Base-by-base conservation (phyloP, 2,888 invertebrate species). In the Branchipolynoe longqiensis region DNA sequence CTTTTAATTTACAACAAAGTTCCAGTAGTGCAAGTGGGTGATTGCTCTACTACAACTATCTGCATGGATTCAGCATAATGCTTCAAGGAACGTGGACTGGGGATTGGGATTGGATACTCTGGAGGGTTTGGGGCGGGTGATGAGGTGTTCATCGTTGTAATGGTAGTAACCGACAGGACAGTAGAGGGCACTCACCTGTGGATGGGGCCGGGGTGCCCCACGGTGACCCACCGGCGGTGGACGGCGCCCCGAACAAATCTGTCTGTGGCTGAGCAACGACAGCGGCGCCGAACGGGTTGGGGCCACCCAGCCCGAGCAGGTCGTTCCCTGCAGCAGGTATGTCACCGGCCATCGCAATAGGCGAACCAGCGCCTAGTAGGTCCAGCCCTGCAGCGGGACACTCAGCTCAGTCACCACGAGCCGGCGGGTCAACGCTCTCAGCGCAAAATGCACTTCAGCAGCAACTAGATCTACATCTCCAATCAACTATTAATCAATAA, bases 201-300 rank as follows among this genome's bases (percentile, higher is more conserved):
- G 48, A 1, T 25, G 41, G 48, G 25, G 78, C 78, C 31, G 78
- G 78, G 41, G 78, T 54, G 4, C 78, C 78, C 78, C 78, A 78
- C 8, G 78, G 78, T 8, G 78, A 78, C 2, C 78, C 54, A n/a
- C 78, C 78, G 0, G 78, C 48, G 1, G 41, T 25, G 1, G 54
- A 41, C 28, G 78, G 78, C 18, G 48, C 48, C 28, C 54, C 78
- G 31, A 78, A 78, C 28, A 78, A 48, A 28, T 78, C 78, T 3
- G 78, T 54, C 28, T n/a, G 28, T 2, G 81, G 41, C 28, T 81
- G 48, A 25, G 28, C 81, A 12, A 6, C 73, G 31, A 73, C 33
- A 85, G 91, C 93, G 88, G 93, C 92, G 18, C 97, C 96, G 93
- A 98, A 98, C 14, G 98, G 98, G 95, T 98, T 98, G 69, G 83